Conservation (phyloP, 2,797 vertebrate genomes). For the Knipowitschia caucasica region DNA sequence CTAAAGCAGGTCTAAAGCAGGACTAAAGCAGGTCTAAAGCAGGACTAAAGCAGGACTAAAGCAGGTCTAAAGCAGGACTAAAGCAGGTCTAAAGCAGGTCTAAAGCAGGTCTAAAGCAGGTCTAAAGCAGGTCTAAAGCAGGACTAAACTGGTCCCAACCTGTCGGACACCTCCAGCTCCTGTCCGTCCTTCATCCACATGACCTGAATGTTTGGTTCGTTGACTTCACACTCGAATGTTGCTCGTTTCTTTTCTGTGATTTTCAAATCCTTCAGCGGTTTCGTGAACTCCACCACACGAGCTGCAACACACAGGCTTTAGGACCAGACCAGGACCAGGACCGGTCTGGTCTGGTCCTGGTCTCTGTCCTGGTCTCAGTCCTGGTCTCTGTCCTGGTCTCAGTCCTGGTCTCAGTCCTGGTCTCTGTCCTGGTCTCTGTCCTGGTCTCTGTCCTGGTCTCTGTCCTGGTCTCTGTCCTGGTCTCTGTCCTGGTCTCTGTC, state of each 20-base stretch:
- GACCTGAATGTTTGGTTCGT: constrained; percentile 88
- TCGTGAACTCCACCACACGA: constrained; percentile 95
- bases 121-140: not conserved
- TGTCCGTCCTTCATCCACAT: constrained; percentile 98
- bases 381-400: too few species aligned
- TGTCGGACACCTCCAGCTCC: constrained; percentile 87
- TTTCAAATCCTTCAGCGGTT: constrained; percentile 94
- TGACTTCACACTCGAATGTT: constrained; percentile 94
- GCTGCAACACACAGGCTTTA: constrained; percentile 66
- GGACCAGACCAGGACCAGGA: not conserved
- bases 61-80: not conserved
- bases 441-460: too few species aligned
- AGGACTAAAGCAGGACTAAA: too few species aligned
- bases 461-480: too few species aligned
- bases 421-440: too few species aligned
- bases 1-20: not conserved
- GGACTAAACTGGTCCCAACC: constrained; percentile 61
- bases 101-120: not conserved
- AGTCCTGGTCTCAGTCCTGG: too few species aligned
- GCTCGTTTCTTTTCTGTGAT: constrained; percentile 96
- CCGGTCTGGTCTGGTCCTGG: too few species aligned
- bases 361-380: too few species aligned
- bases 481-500: too few species aligned
- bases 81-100: not conserved
- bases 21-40: too few species aligned